phyloP scores from a whole-genome alignment of 2,797 vertebrate genomes.

The Pangasius krempfi region DNA sequence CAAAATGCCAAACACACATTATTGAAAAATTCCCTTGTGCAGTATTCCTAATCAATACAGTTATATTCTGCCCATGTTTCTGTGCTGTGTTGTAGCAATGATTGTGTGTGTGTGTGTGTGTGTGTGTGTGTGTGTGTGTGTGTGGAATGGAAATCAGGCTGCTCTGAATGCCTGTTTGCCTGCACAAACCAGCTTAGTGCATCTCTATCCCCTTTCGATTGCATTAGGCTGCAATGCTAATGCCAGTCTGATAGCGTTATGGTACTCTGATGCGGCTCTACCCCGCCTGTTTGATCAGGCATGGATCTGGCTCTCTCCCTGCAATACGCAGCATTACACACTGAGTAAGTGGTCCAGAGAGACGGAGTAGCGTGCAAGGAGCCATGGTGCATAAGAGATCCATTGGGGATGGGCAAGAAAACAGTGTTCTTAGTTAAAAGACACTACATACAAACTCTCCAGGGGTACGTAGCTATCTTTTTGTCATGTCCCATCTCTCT shows the following conservation, averaged over 20 bases:
- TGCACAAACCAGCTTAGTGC: constrained; percentile 41
- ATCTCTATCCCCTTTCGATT: constrained; percentile 44
- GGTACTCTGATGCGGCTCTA: constrained; percentile 38
- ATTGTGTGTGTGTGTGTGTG: background rate
- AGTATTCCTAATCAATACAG: background rate
- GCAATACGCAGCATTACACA: constrained; percentile 37
- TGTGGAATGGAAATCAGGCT: constrained; percentile 28
- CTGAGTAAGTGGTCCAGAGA: constrained; percentile 34
- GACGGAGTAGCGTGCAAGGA: constrained; percentile 6
- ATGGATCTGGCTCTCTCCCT: constrained; percentile 10
- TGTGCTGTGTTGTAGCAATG: background rate
- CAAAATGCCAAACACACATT: background rate
- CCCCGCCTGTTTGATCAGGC: background rate
- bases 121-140: background rate
- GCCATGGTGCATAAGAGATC: constrained; percentile 19
- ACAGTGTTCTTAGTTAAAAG: constrained; percentile 20
- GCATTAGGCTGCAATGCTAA: constrained; percentile 41
- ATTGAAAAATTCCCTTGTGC: background rate
- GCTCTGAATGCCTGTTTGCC: constrained; percentile 14
- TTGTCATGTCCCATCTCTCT: background rate
- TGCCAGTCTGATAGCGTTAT: constrained; percentile 42
- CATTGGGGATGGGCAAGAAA: background rate
- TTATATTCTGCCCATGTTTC: background rate
- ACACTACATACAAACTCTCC: background rate
- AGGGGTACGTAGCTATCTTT: background rate